Base-by-base conservation (phyloP, 92 coral and sea anemone genomes). In the Ricordea florida region DNA sequence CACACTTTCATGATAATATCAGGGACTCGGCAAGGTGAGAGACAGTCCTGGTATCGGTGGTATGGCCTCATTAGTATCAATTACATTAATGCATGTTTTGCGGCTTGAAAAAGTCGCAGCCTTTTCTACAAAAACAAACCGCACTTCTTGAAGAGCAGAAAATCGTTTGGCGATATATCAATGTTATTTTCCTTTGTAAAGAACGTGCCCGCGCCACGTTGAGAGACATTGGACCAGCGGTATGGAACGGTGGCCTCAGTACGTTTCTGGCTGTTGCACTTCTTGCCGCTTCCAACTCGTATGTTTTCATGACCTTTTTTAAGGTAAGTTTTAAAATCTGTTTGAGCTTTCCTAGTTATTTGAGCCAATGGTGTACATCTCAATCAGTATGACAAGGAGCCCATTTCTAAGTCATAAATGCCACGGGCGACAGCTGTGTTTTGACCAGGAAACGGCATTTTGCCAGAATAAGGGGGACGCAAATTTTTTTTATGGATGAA, bases 221-320 rank as follows among this genome's bases (percentile, higher is more conserved):
- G 37, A 85, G 89, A 11, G 96, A 94, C 82, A 94, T 94, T 74
- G 98, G 97, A 2, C 98, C 98, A 20, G 98, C 98, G 21, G 97
- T 94, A 9, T 91, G 88, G 88, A 94, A 94, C 52, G 98, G 98
- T 21, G 98, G 98, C 5, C 82, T 94, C 35, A 94, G 98, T 63
- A 94, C 98, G 8, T 94, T 94, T 65, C 71, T 94, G 2, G 98
- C 98, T 2, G 79, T 94, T 23, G 67, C 85, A 6, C 83, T 92
- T 1, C 49, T 94, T 71, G 94, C 94, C 2, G 66, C 80, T 3
- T 94, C 98, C 20, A 63, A 79, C 34, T 94, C 98, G 18, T 92
- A 91, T 67, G 90, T 94, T 18, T 94, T 94, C 72, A 85, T 47
- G 62, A 73, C 87, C 8, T 94, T 94, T 66, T 94, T 94, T 31